A percentile compares a stretch with the other conserved stretches of the same genome.
Conservation (phyloP, 2,888 invertebrate species). For the Myopa testacea region DNA sequence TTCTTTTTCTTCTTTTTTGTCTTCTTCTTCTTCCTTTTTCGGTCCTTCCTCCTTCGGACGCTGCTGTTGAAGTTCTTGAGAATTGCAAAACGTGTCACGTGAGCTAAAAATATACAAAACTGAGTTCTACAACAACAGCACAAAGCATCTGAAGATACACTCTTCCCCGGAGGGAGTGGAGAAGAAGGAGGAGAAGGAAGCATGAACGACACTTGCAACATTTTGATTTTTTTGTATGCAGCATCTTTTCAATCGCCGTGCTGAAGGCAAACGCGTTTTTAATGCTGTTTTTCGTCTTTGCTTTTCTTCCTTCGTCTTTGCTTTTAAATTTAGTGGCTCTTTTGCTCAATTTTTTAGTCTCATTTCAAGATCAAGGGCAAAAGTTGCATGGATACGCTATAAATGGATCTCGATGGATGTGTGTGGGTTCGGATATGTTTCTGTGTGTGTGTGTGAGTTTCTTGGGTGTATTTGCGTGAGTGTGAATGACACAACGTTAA, state of each 20-base stretch:
- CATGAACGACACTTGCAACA: neutral
- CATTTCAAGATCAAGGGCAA: constrained; percentile 20
- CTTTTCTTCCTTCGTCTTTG: neutral
- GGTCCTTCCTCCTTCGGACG: neutral
- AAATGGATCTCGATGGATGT: neutral
- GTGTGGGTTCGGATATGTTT: neutral
- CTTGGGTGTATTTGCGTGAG: neutral
- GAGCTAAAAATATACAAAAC: neutral
- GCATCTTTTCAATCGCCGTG: neutral
- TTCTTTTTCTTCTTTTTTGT: neutral
- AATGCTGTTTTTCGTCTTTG: neutral
- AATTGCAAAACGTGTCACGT: constrained; percentile 16
- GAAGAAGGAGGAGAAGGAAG: neutral
- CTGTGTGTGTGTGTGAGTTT: neutral
- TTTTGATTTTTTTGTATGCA: neutral
- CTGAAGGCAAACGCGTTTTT: constrained; percentile 13
- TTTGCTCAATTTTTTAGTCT: neutral
- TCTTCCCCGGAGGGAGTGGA: neutral
- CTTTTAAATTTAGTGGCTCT: neutral
- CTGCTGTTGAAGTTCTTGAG: neutral
- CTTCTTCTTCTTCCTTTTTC: neutral
- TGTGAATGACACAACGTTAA: neutral
- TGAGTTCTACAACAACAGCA: neutral
- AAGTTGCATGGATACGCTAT: neutral
- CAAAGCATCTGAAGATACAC: neutral